Conservation (phyloP, 2,888 invertebrate species). For the Heliconius cydno region DNA sequence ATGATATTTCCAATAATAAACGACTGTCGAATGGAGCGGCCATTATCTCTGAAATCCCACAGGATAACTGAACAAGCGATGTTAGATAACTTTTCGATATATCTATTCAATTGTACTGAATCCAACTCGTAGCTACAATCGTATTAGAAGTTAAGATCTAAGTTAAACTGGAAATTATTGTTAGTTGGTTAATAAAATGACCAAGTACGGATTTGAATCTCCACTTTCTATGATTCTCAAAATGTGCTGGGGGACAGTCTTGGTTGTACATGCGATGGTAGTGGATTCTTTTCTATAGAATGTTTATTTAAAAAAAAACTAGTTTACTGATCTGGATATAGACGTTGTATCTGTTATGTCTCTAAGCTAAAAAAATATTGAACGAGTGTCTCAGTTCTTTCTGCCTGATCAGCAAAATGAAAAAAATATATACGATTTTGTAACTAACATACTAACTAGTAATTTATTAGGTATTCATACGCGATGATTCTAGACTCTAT, state of each 20-base stretch:
- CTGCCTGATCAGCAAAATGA: too few species aligned
- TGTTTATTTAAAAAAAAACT: too few species aligned
- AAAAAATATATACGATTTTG: too few species aligned
- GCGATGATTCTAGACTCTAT: too few species aligned
- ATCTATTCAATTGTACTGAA: neutral
- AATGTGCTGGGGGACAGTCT: neutral
- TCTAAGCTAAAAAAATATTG: neutral
- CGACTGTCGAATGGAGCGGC: neutral
- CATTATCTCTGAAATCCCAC: conserved; percentile 7
- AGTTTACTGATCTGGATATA: too few species aligned
- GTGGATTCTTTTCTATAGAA: too few species aligned
- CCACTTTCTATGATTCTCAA: neutral
- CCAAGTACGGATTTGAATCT: neutral
- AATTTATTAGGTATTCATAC: too few species aligned
- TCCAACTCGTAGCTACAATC: neutral
- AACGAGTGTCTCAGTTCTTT: neutral
- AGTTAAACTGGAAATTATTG: neutral
- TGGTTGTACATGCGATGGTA: neutral
- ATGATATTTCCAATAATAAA: conserved; percentile 8
- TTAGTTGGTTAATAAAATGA: neutral
- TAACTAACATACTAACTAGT: too few species aligned
- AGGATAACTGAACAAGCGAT: conserved; percentile 7
- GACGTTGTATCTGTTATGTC: neutral
- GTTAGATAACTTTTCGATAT: conserved; percentile 14
- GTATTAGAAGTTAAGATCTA: conserved; percentile 1